These are phyloP conservation scores for Ctenopoma multispine DNA, from an alignment of 2,797 vertebrate genomes.

Conservation along the genomic window DNA sequence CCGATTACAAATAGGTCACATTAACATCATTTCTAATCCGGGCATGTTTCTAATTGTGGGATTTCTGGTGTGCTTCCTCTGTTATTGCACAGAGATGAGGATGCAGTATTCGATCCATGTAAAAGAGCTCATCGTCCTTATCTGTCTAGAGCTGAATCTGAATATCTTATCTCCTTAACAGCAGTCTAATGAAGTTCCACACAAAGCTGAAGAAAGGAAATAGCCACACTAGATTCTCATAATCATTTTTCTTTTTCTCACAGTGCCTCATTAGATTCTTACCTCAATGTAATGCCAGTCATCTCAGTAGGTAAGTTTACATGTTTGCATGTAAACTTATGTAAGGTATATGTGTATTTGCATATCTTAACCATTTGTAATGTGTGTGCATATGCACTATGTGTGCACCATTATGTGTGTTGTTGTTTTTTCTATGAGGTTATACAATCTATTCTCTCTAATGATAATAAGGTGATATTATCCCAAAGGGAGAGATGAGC, in stretches of 20 bases:
- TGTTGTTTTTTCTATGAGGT: constrained; percentile 18
- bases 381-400: not conserved
- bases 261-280: constrained; percentile 49
- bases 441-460: constrained; percentile 28
- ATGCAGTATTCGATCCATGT: constrained; percentile 26
- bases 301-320: constrained; percentile 2
- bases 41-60: constrained; percentile 20
- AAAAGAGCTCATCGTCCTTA: constrained; percentile 45
- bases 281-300: constrained; percentile 36
- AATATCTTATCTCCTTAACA: constrained; percentile 50
- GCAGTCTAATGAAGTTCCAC: constrained; percentile 59
- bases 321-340: not conserved
- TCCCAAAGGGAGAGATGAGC: constrained; percentile 9
- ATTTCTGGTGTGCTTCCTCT: constrained; percentile 8
- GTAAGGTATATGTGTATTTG: not conserved
- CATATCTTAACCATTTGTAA: not conserved
- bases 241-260: constrained; percentile 47
- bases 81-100: constrained; percentile 12
- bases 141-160: constrained; percentile 36
- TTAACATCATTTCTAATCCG: constrained; percentile 26
- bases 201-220: constrained; percentile 44
- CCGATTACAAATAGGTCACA: constrained; percentile 38
- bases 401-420: not conserved
- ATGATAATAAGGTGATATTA: constrained; percentile 40
- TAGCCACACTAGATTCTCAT: constrained; percentile 38